A percentile compares a stretch with the other conserved stretches of the same genome.
phyloP scores from a whole-genome alignment of 1,140 invertebrate genomes.

The Theocolax elegans region DNA sequence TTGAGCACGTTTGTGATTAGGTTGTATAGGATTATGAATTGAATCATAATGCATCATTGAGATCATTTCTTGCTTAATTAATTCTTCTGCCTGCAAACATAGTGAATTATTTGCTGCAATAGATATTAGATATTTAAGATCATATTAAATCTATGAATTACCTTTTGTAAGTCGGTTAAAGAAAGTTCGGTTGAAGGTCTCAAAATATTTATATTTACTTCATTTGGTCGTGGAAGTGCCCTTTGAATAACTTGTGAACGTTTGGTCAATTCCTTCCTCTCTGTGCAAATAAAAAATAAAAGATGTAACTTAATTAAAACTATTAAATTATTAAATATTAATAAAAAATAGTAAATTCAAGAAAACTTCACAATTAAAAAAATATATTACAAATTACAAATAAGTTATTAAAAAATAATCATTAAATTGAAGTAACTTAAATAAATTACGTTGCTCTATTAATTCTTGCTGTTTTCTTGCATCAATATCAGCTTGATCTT shows the following conservation, averaged over 20 bases:
- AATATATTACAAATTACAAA: conserved; percentile 19
- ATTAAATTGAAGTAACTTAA: conserved; percentile 13
- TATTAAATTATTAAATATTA: neutral
- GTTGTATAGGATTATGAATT: conserved; percentile 73
- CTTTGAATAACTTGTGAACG: conserved; percentile 92
- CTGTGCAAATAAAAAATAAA: conserved; percentile 47
- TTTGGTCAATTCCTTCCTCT: conserved; percentile 77
- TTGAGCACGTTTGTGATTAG: conserved; percentile 63
- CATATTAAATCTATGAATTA: too few relatives aligned
- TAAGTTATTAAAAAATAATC: conserved; percentile 2
- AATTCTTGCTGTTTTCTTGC: conserved; percentile 73
- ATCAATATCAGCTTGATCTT: conserved; percentile 94
- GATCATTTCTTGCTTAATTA: conserved; percentile 98
- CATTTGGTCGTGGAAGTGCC: conserved; percentile 86
- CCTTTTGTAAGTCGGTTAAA: conserved; percentile 87
- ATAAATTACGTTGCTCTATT: conserved; percentile 69
- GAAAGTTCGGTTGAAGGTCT: conserved; percentile 76
- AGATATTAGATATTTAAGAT: neutral
- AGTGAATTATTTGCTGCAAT: conserved; percentile 5
- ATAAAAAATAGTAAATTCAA: too few relatives aligned
- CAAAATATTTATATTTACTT: conserved; percentile 86
- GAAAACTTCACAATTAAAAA: neutral
- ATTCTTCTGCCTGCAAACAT: conserved; percentile 84
- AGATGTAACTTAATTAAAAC: neutral
- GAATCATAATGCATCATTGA: conserved; percentile 94